Evolutionary conservation across 2,888 invertebrate genomes (phyloP), one percentile per base, ranked within the genome.

Genomic region (Lottia gigantea): DNA sequence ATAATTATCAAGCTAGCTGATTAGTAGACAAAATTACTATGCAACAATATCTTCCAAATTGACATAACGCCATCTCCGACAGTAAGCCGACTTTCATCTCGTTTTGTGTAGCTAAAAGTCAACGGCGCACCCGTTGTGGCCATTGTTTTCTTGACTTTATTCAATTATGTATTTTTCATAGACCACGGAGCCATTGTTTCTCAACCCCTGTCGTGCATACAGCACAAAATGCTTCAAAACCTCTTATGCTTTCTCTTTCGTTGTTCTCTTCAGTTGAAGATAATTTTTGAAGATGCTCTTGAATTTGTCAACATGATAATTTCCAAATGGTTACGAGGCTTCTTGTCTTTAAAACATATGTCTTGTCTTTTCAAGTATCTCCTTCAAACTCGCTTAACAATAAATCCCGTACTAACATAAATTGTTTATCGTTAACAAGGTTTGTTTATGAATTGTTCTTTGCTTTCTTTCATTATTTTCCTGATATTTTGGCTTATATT

Each of bases 81-180:
- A 55, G 23, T 55, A 55, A 23, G 55, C 23, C 55, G 55, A 55
- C 55, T 55, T 55, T 55, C 23, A 23, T 55, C 55, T 55, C 55
- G 11, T 23, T 19, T 40, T 40, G 40, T 55, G 19, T 23, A 14
- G 55, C 55, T 23, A 55, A 55, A 55, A 55, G 55, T 55, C 55
- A 23, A 55, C 23, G 55, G 23, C 55, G 23, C 55, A 55, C 55
- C 19, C 55, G 23, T 40, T 11, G 23, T 55, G 55, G 19, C 55
- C 23, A 55, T 55, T 55, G 55, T 55, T 23, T 55, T 19, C 23
- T 55, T 55, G 19, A 55, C 55, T 55, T 23, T 23, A 23, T 55
- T 55, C 55, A 55, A 19, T 55, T 55, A 19, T 55, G 55, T 23
- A 40, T 40, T 55, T 55, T 55, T 55, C 55, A 55, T 55, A 55